These are phyloP conservation scores for Acronicta alni DNA, from an alignment of 2,888 invertebrate species.

Conservation along the genomic window DNA sequence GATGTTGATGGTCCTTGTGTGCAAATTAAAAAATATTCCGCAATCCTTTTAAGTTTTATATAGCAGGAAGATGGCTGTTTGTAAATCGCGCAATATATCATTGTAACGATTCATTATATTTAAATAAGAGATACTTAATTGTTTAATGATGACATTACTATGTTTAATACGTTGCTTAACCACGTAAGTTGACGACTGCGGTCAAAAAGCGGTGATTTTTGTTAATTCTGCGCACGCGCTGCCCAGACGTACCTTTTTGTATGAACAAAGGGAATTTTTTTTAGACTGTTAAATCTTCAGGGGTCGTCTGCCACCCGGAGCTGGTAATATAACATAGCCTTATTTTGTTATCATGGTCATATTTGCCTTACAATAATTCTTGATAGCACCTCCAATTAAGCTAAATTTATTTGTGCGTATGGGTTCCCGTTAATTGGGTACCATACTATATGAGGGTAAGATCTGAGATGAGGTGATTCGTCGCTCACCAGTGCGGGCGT, in stretches of 20 bases:
- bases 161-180: slow-evolving; percentile 12
- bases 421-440: too few relatives aligned
- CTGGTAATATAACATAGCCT: too few relatives aligned
- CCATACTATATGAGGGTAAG: too few relatives aligned
- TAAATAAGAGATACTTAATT: slow-evolving; percentile 16
- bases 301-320: too few relatives aligned
- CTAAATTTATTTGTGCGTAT: too few relatives aligned
- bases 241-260: neutral
- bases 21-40: neutral
- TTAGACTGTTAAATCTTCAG: too few relatives aligned
- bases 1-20: neutral
- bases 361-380: too few relatives aligned
- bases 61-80: neutral
- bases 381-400: too few relatives aligned
- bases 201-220: slow-evolving; percentile 2
- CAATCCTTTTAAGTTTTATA: neutral
- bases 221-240: neutral
- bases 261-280: neutral
- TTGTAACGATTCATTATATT: slow-evolving; percentile 45
- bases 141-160: slow-evolving; percentile 30
- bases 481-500: too few relatives aligned
- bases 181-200: neutral
- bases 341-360: too few relatives aligned
- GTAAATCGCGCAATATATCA: slow-evolving; percentile 30
- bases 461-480: too few relatives aligned